Conservation (phyloP, 2,113 vertebrate species). For the Sapajus apella region DNA sequence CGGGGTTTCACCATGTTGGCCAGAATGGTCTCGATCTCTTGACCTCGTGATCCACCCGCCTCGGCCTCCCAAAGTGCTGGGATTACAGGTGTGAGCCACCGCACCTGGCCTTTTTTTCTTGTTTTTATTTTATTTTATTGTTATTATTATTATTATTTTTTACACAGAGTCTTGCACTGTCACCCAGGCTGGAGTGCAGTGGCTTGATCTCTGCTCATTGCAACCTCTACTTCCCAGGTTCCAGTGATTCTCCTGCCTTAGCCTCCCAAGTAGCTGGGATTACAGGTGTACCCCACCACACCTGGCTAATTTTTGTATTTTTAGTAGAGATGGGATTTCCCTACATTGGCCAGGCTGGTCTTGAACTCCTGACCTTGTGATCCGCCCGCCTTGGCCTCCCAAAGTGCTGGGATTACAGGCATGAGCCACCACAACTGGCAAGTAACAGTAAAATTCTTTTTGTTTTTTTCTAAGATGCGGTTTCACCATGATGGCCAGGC, state of each 20-base stretch:
- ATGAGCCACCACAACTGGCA: background rate
- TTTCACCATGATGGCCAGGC: no score
- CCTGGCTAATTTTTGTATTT: background rate
- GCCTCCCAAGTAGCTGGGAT: background rate
- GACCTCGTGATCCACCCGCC: no score
- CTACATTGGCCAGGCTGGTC: background rate
- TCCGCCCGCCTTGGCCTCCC: background rate
- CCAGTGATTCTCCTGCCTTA: background rate
- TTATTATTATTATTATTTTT: no score
- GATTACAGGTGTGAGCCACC: no score
- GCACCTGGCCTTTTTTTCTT: no score
- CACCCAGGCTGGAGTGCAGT: background rate
- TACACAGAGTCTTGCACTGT: background rate
- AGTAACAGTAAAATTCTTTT: background rate
- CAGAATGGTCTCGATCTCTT: no score
- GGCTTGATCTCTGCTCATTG: background rate
- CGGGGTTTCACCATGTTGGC: no score
- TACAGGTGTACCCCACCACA: background rate
- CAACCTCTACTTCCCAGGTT: background rate
- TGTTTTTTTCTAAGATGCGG: no score
- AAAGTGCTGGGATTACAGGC: background rate
- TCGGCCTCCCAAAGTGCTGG: no score
- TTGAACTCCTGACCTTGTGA: background rate
- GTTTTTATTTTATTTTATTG: no score
- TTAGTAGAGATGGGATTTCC: background rate